phyloP scores from a whole-genome alignment of 2,113 vertebrate species.

The Cacatua alba region DNA sequence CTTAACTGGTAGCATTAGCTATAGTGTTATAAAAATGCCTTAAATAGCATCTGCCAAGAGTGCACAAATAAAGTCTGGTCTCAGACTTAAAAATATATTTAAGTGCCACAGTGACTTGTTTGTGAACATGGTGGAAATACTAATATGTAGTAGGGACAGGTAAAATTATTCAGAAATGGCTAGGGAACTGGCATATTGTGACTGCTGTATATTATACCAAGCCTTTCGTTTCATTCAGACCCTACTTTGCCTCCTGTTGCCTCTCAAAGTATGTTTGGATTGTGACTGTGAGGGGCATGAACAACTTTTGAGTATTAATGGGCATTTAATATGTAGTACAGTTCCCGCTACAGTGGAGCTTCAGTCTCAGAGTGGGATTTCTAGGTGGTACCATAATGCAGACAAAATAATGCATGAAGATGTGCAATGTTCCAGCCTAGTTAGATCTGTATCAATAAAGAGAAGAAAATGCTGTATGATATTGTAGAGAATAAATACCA shows the following conservation, averaged over 20 bases:
- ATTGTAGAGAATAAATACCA: neutral
- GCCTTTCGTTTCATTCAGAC: neutral
- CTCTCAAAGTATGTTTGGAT: neutral
- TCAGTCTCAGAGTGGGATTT: neutral
- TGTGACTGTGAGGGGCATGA: neutral
- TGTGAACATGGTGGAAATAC: neutral
- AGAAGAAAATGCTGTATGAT: neutral
- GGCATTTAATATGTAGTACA: neutral
- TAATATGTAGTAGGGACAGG: neutral
- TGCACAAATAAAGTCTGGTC: neutral
- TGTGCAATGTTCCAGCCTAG: neutral
- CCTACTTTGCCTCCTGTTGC: neutral
- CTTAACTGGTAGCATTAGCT: constrained; percentile 15
- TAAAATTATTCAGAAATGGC: neutral
- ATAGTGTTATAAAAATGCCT: neutral
- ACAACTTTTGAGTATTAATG: neutral
- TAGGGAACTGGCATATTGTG: neutral
- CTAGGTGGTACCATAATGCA: neutral
- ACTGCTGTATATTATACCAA: neutral
- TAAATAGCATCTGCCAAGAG: constrained; percentile 17
- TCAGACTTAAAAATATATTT: neutral
- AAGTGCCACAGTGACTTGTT: neutral
- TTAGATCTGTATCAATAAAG: neutral
- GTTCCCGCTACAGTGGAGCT: neutral
- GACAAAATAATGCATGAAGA: neutral